A percentile compares a stretch with the other conserved stretches of the same genome.
phyloP scores from a whole-genome alignment of 2,797 vertebrate genomes.

The Euthynnus affinis region DNA sequence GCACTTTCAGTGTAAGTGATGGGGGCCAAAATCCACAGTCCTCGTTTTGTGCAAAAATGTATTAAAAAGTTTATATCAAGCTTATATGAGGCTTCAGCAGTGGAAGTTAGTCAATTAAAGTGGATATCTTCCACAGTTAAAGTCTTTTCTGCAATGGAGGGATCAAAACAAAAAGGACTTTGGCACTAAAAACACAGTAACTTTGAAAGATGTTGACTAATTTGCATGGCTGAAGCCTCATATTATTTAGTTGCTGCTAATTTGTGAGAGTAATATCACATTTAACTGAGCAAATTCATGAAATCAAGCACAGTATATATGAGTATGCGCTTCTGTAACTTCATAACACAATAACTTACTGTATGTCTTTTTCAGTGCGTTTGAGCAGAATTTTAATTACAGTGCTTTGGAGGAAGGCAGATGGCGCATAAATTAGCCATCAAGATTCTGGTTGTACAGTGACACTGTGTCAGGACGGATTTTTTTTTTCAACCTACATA shows the following conservation, averaged over 20 bases:
- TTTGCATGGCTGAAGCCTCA: too few species aligned
- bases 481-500: conserved; percentile 47
- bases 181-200: too few species aligned
- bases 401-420: conserved; percentile 53
- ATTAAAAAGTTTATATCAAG: too few species aligned
- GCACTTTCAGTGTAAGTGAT: too few species aligned
- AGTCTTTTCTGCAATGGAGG: too few species aligned
- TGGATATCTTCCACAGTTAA: too few species aligned
- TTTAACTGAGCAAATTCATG: neutral
- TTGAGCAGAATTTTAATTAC: conserved; percentile 54
- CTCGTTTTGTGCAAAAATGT: too few species aligned
- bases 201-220: too few species aligned
- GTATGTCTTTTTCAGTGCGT: conserved; percentile 22
- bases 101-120: too few species aligned
- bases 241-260: neutral
- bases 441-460: conserved; percentile 40
- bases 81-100: too few species aligned
- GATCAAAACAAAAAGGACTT: too few species aligned
- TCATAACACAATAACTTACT: conserved; percentile 1
- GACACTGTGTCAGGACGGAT: conserved; percentile 58
- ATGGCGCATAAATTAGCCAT: conserved; percentile 73
- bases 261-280: neutral
- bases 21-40: too few species aligned
- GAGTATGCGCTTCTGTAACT: conserved; percentile 9
- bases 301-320: neutral